Percentiles rank a stretch among this genome's conserved stretches.
Evolutionary conservation across 1,140 invertebrate genomes (phyloP).

Genomic region (Stegodyphus mimosarum): DNA sequence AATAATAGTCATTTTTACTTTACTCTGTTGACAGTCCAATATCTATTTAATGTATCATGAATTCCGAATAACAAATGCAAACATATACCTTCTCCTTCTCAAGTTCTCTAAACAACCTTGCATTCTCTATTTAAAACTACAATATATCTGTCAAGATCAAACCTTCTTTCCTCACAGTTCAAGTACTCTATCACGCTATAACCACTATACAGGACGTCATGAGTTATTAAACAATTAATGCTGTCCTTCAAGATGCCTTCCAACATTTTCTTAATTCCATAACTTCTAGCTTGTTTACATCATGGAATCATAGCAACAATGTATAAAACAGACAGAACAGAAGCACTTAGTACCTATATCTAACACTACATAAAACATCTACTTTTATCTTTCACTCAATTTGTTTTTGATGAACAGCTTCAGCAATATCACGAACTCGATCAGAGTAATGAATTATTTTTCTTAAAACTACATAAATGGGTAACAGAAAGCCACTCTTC

Average conservation of each 20-base stretch:
- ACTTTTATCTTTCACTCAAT: conserved; percentile 30
- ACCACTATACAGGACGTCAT: conserved; percentile 96
- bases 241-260: conserved; percentile 87
- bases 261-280: conserved; percentile 96
- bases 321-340: conserved; percentile 72
- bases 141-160: conserved; percentile 82
- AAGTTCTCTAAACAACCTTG: conserved; percentile 87
- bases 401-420: conserved; percentile 63
- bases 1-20: background rate
- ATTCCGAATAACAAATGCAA: conserved; percentile 72
- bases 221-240: conserved; percentile 85
- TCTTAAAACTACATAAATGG: conserved; percentile 94
- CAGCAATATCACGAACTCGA: conserved; percentile 75
- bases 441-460: conserved; percentile 89
- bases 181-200: conserved; percentile 88
- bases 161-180: conserved; percentile 77
- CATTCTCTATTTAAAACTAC: conserved; percentile 92
- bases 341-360: conserved; percentile 96
- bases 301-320: conserved; percentile 73
- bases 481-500: conserved; percentile 91
- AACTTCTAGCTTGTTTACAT: conserved; percentile 87
- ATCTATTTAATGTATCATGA: too few species aligned
- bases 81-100: conserved; percentile 76
- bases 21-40: background rate
- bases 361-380: conserved; percentile 91